Conservation (phyloP, 2,113 vertebrate genomes). For the Mesocricetus auratus region DNA sequence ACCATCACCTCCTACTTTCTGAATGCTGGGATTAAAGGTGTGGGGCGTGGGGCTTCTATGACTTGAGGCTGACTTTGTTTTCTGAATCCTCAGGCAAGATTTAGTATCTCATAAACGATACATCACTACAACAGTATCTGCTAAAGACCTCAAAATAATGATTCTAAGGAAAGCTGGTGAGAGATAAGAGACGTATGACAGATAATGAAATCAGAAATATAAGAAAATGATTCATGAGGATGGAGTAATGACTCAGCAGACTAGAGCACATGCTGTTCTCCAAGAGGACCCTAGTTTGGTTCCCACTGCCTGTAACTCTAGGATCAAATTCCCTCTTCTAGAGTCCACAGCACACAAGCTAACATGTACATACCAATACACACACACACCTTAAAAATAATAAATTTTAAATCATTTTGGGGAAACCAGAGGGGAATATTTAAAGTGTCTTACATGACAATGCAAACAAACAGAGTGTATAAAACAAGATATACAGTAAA, state of each 20-base stretch:
- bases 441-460: background rate
- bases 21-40: too few species aligned
- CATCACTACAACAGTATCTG: too few species aligned
- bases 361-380: background rate
- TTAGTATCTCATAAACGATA: too few species aligned
- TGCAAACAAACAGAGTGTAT: background rate
- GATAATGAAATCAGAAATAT: background rate
- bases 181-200: background rate
- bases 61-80: too few species aligned
- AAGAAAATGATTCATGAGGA: background rate
- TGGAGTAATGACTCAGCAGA: background rate
- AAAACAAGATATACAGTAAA: background rate
- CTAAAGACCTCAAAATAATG: background rate
- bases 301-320: background rate
- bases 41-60: too few species aligned
- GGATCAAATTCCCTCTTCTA: background rate
- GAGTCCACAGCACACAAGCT: background rate
- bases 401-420: background rate
- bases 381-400: background rate
- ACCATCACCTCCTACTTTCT: too few species aligned
- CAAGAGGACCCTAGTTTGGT: background rate
- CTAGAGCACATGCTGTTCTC: too few species aligned
- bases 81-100: too few species aligned
- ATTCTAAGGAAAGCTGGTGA: background rate
- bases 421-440: background rate